These are phyloP conservation scores for Physella acuta DNA, from an alignment of 1,140 invertebrate species.

Conservation along the genomic window DNA sequence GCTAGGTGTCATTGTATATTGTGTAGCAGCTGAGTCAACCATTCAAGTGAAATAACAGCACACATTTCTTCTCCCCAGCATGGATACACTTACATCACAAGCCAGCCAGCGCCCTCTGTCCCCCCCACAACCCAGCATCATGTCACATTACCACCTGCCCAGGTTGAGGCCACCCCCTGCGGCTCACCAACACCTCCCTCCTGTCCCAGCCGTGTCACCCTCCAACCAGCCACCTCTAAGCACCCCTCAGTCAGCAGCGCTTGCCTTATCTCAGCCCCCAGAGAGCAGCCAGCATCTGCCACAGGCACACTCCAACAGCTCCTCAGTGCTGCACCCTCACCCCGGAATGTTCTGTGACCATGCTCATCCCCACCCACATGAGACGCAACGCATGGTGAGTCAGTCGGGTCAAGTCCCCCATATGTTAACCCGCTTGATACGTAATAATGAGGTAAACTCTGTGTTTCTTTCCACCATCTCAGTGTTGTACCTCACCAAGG, in stretches of 20 bases:
- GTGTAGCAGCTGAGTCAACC: too few relatives aligned
- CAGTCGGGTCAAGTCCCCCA: constrained; percentile 11
- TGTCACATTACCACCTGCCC: background rate
- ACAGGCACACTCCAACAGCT: background rate
- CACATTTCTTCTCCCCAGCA: background rate
- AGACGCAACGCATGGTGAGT: constrained; percentile 4
- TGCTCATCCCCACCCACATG: background rate
- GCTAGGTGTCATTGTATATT: too few relatives aligned
- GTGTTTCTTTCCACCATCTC: background rate
- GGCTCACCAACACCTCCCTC: background rate
- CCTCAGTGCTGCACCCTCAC: background rate
- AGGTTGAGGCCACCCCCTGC: background rate
- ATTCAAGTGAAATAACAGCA: too few relatives aligned
- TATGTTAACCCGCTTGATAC: constrained; percentile 12
- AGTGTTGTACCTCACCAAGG: background rate
- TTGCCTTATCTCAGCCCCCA: background rate
- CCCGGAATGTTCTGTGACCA: background rate
- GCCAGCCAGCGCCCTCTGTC: background rate
- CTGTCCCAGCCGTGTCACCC: background rate
- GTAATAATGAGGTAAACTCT: constrained; percentile 12
- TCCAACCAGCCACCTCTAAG: background rate
- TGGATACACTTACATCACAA: background rate
- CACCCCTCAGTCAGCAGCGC: background rate
- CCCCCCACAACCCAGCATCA: constrained; percentile 15
- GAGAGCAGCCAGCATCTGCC: background rate